phyloP scores from a whole-genome alignment of 2,888 invertebrate species.

The Heliconius ismenius region DNA sequence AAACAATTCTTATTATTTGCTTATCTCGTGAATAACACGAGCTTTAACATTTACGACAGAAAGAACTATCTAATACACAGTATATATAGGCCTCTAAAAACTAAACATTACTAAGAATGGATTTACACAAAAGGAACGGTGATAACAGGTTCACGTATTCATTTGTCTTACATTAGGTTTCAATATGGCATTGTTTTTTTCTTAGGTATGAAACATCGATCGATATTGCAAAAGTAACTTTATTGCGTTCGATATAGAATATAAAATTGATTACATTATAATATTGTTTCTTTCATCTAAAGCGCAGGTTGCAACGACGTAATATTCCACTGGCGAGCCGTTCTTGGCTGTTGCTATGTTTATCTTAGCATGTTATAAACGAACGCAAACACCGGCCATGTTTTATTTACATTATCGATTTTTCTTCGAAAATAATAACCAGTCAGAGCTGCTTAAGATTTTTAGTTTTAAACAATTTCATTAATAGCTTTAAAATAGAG shows the following conservation, averaged over 20 bases:
- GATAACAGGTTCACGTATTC: constrained; percentile 38
- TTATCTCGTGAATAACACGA: too few species aligned
- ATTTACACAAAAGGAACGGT: constrained; percentile 31
- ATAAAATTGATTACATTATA: constrained; percentile 23
- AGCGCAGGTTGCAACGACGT: constrained; percentile 39
- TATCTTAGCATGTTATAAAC: constrained; percentile 50
- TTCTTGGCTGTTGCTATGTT: constrained; percentile 49
- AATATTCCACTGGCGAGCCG: constrained; percentile 43
- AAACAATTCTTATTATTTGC: too few species aligned
- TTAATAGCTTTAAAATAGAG: not conserved
- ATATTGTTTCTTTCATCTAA: constrained; percentile 29
- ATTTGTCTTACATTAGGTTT: constrained; percentile 39
- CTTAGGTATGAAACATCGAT: constrained; percentile 24
- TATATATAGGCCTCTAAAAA: constrained; percentile 14
- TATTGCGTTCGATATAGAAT: constrained; percentile 16
- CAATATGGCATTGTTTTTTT: constrained; percentile 42
- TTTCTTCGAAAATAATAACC: constrained; percentile 51
- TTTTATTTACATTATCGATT: constrained; percentile 57
- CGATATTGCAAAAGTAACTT: constrained; percentile 24
- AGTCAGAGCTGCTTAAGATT: constrained; percentile 41
- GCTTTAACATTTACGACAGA: not conserved
- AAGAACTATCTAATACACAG: not conserved
- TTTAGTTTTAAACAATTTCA: constrained; percentile 17
- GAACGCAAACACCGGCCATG: constrained; percentile 47
- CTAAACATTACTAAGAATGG: constrained; percentile 29